Evolutionary conservation across 1,140 invertebrate genomes (phyloP).

Genomic region (Euglossa dilemma): DNA sequence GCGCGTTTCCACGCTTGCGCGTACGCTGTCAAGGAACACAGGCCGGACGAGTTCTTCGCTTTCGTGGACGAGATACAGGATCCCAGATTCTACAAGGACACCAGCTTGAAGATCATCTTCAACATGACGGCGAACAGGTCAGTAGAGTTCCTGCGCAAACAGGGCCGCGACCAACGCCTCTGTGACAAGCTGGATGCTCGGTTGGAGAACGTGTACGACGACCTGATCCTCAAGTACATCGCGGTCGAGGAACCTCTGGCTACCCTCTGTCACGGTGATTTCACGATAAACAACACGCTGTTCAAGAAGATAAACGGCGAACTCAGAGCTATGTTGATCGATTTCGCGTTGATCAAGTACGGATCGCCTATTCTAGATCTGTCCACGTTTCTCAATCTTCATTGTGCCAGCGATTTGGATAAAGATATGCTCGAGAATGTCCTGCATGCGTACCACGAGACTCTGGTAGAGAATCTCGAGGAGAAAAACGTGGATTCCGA

Average conservation of each 20-base stretch:
- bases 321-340: constrained; percentile 74
- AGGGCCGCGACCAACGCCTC: constrained; percentile 58
- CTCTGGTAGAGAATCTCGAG: constrained; percentile 54
- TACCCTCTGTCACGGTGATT: constrained; percentile 79
- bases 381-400: constrained; percentile 78
- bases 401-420: constrained; percentile 59
- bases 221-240: constrained; percentile 28
- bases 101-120: rapidly evolving
- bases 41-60: constrained; percentile 67
- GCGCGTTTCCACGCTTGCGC: constrained; percentile 77
- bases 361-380: constrained; percentile 77
- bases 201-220: constrained; percentile 38
- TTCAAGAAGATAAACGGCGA: constrained; percentile 58
- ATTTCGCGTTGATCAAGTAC: constrained; percentile 76
- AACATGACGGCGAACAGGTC: constrained; percentile 24
- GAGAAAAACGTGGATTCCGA: constrained; percentile 51
- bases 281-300: constrained; percentile 77
- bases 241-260: constrained; percentile 69
- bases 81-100: constrained; percentile 6
- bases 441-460: constrained; percentile 72
- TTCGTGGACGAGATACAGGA: constrained; percentile 62
- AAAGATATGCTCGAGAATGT: constrained; percentile 65
- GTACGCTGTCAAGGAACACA: constrained; percentile 71
- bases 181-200: constrained; percentile 58
- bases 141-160: constrained; percentile 38